A percentile compares a stretch with the other conserved stretches of the same genome.
These are phyloP conservation scores for Choloepus hoffmanni DNA, from an alignment of 2,113 vertebrate genomes.

Conservation along the genomic window DNA sequence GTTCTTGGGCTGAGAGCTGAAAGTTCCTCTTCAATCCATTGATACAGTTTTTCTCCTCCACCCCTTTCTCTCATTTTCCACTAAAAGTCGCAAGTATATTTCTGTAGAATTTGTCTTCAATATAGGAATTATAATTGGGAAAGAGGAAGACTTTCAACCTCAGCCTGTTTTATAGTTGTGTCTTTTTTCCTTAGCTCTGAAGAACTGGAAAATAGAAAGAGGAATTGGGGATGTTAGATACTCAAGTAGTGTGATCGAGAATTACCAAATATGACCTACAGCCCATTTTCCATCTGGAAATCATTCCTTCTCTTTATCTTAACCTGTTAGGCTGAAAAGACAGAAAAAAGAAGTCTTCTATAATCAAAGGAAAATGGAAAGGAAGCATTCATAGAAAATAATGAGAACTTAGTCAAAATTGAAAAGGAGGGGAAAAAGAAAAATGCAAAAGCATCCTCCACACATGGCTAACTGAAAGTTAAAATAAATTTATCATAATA, in stretches of 20 bases:
- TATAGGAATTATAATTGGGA: background rate
- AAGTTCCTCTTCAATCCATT: background rate
- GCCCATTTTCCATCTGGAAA: background rate
- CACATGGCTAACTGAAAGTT: background rate
- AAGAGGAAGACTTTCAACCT: background rate
- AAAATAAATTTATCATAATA: background rate
- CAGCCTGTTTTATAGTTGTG: background rate
- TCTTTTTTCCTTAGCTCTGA: background rate
- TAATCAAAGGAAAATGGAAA: slow-evolving; percentile 25
- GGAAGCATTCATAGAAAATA: background rate
- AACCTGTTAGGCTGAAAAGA: background rate
- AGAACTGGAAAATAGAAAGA: background rate
- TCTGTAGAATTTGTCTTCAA: slow-evolving; percentile 23
- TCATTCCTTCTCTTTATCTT: background rate
- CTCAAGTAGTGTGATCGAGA: background rate
- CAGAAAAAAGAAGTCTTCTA: background rate
- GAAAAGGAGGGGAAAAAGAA: background rate
- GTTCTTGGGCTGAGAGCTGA: background rate
- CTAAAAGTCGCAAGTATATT: background rate
- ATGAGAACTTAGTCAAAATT: background rate
- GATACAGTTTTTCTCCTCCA: background rate
- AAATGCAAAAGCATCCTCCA: background rate
- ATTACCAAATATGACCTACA: background rate
- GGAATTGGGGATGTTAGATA: background rate
- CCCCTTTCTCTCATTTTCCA: background rate